Percentiles rank a stretch among this genome's conserved stretches.
Conservation (phyloP, 2,888 invertebrate species). For the Drosophila pseudotalamancana region DNA sequence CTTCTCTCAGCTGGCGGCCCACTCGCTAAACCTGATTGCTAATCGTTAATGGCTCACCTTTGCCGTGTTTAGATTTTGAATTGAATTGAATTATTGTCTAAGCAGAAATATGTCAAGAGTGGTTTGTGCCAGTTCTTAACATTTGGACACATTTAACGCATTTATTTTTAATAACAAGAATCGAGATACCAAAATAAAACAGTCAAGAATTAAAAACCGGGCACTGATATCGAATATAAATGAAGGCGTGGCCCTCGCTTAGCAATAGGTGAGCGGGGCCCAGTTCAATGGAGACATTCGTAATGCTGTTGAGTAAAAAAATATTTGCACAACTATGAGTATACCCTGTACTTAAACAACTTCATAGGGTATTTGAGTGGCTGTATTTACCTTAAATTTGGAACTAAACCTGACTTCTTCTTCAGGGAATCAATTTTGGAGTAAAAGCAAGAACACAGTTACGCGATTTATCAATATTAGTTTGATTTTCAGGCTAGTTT, state of each 20-base stretch:
- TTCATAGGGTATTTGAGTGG: background rate
- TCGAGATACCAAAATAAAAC: constrained; percentile 22
- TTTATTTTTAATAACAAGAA: constrained; percentile 21
- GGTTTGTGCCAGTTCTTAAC: constrained; percentile 51
- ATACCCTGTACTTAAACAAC: background rate
- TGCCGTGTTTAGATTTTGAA: constrained; percentile 35
- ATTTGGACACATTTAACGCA: constrained; percentile 25
- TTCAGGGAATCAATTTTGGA: too few species aligned
- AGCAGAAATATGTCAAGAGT: constrained; percentile 60
- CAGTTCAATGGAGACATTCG: constrained; percentile 33
- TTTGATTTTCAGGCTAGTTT: too few species aligned
- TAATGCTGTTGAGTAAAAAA: constrained; percentile 37
- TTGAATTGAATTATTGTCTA: constrained; percentile 58
- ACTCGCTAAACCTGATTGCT: constrained; percentile 47
- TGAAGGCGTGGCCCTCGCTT: constrained; percentile 50
- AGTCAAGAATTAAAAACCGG: constrained; percentile 3
- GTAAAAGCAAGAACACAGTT: too few species aligned
- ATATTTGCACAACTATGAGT: constrained; percentile 11
- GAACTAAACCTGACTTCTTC: too few species aligned
- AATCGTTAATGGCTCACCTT: constrained; percentile 45
- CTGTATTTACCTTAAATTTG: background rate
- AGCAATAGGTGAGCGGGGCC: constrained; percentile 33
- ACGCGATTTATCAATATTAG: too few species aligned
- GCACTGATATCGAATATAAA: constrained; percentile 33
- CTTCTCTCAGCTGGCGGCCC: constrained; percentile 17